These are phyloP conservation scores for Drosophila ohnishii DNA, from an alignment of 1,140 invertebrate genomes.

Conservation along the genomic window DNA sequence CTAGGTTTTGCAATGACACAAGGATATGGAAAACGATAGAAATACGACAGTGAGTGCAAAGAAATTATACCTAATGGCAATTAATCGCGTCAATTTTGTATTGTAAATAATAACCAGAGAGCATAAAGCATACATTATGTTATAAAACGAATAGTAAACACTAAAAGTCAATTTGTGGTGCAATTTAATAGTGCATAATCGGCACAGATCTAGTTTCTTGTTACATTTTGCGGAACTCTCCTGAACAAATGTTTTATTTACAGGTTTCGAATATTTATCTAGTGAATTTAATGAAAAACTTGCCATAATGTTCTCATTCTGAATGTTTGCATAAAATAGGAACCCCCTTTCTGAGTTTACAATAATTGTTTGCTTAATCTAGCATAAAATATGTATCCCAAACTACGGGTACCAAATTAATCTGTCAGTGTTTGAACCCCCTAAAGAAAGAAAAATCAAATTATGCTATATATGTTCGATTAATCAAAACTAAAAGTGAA, in stretches of 20 bases:
- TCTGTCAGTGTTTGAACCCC: constrained; percentile 1
- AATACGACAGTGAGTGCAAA: constrained; percentile 15
- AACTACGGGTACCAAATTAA: constrained; percentile 4
- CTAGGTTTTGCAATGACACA: constrained; percentile 37
- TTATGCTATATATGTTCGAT: constrained; percentile 10
- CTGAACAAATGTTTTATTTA: constrained; percentile 1
- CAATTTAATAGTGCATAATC: constrained; percentile 14
- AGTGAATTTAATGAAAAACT: neutral
- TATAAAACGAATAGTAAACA: constrained; percentile 50
- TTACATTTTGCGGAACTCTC: neutral
- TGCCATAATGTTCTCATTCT: neutral
- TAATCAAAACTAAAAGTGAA: constrained; percentile 10
- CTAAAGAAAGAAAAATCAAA: constrained; percentile 10
- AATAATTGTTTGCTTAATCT: constrained; percentile 6
- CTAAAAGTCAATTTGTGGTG: constrained; percentile 67
- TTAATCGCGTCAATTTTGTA: constrained; percentile 76
- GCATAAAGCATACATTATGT: constrained; percentile 14
- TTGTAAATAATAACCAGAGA: constrained; percentile 63
- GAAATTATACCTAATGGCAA: constrained; percentile 59
- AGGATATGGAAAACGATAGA: constrained; percentile 7
- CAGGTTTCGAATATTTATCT: constrained; percentile 3
- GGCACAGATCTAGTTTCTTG: constrained; percentile 3
- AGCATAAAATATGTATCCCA: constrained; percentile 4
- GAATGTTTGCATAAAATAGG: constrained; percentile 7
- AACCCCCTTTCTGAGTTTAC: neutral